Conservation (phyloP, 2,113 vertebrate species). For the Podocnemis expansa region DNA sequence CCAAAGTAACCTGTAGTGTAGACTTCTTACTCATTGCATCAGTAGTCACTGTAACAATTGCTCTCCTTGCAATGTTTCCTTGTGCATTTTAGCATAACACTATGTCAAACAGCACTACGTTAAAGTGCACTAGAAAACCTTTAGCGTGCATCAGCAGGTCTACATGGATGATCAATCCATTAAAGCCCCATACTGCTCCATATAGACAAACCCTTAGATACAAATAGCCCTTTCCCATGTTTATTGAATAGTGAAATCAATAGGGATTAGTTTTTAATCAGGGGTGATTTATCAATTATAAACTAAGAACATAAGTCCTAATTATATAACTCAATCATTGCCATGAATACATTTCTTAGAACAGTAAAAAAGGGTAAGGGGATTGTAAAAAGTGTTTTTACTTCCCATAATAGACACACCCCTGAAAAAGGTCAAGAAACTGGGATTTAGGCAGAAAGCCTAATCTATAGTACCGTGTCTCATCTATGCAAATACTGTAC, state of each 20-base stretch:
- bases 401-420: not conserved
- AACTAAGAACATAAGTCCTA: not conserved
- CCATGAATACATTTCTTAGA: not conserved
- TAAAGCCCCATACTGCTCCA: not conserved
- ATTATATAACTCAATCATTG: not conserved
- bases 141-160: not conserved
- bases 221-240: not conserved
- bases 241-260: not conserved
- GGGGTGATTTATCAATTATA: not conserved
- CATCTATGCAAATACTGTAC: not conserved
- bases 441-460: not conserved
- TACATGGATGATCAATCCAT: not conserved
- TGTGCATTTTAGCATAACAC: not conserved
- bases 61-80: not conserved
- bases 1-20: not conserved
- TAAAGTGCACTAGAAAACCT: not conserved
- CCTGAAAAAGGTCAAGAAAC: not conserved
- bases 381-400: not conserved
- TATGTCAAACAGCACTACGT: not conserved
- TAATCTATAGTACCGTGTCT: not conserved
- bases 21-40: not conserved
- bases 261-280: not conserved
- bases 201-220: not conserved
- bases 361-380: not conserved
- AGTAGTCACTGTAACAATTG: not conserved